phyloP scores from a whole-genome alignment of 2,113 vertebrate genomes.

The Symphodus melops region DNA sequence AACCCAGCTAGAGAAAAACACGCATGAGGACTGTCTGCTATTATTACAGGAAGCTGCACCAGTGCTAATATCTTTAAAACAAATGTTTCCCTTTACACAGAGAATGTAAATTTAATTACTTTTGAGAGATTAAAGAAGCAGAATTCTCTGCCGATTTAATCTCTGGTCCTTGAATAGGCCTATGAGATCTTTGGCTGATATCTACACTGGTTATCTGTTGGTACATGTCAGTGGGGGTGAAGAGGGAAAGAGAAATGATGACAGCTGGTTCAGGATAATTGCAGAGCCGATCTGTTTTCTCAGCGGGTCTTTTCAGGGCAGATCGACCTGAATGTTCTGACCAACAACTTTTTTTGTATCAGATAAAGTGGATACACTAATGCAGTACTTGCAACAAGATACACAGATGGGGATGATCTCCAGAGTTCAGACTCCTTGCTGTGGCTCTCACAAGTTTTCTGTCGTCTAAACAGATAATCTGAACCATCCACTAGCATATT shows the following conservation, averaged over 20 bases:
- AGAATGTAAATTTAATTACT: neutral
- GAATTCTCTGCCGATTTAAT: slow-evolving; percentile 8
- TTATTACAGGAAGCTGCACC: slow-evolving; percentile 16
- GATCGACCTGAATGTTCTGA: slow-evolving; percentile 38
- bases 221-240: too few relatives aligned
- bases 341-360: slow-evolving; percentile 28
- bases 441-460: neutral
- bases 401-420: slow-evolving; percentile 1
- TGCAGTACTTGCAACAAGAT: slow-evolving; percentile 1
- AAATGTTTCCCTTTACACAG: neutral
- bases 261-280: slow-evolving; percentile 22
- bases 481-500: slow-evolving; percentile 29
- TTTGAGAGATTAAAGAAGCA: slow-evolving; percentile 8
- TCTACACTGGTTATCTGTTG: neutral
- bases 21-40: slow-evolving; percentile 19
- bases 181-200: slow-evolving; percentile 17
- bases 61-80: slow-evolving; percentile 6
- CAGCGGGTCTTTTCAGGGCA: slow-evolving; percentile 7
- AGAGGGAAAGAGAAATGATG: neutral
- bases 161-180: neutral
- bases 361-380: slow-evolving; percentile 24
- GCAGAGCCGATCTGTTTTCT: slow-evolving; percentile 34
- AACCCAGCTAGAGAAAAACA: slow-evolving; percentile 27
- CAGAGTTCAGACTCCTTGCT: neutral
- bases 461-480: neutral